Conservation (phyloP, 2,888 invertebrate genomes). For the Pachymerium ferrugineum region DNA sequence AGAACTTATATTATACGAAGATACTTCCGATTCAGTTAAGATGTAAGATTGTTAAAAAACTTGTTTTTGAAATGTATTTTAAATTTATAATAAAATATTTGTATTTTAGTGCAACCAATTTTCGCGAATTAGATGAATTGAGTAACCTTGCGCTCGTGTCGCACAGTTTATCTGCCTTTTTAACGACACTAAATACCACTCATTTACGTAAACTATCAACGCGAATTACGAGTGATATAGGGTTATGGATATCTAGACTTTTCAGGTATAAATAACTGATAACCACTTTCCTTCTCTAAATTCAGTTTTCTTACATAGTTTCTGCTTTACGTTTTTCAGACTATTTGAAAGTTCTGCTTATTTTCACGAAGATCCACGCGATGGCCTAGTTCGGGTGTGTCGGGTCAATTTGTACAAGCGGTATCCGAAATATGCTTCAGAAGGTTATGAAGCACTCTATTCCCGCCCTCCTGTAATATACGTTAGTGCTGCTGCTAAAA, state of each 20-base stretch:
- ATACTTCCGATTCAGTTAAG: neutral
- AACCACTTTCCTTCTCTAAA: no score
- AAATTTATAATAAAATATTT: neutral
- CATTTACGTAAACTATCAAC: constrained; percentile 74
- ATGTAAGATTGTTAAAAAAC: no score
- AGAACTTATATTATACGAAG: neutral
- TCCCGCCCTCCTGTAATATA: constrained; percentile 69
- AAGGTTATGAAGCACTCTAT: constrained; percentile 75
- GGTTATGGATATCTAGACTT: constrained; percentile 78
- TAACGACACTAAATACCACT: constrained; percentile 71
- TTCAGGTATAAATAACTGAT: constrained; percentile 62
- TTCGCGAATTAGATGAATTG: constrained; percentile 28
- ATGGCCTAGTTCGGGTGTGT: constrained; percentile 77
- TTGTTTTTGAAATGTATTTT: neutral
- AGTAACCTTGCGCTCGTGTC: constrained; percentile 60
- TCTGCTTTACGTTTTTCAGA: constrained; percentile 50
- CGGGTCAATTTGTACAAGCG: constrained; percentile 71
- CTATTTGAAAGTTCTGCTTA: constrained; percentile 75
- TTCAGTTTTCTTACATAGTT: neutral
- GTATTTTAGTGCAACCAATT: neutral
- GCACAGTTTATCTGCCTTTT: constrained; percentile 81
- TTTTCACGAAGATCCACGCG: constrained; percentile 81
- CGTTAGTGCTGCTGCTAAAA: constrained; percentile 48
- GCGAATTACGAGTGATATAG: constrained; percentile 76
- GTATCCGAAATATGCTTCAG: constrained; percentile 72